Evolutionary conservation across 92 coral and sea anemone genomes (phyloP).

Genomic region (Anthopleura xanthogrammica): DNA sequence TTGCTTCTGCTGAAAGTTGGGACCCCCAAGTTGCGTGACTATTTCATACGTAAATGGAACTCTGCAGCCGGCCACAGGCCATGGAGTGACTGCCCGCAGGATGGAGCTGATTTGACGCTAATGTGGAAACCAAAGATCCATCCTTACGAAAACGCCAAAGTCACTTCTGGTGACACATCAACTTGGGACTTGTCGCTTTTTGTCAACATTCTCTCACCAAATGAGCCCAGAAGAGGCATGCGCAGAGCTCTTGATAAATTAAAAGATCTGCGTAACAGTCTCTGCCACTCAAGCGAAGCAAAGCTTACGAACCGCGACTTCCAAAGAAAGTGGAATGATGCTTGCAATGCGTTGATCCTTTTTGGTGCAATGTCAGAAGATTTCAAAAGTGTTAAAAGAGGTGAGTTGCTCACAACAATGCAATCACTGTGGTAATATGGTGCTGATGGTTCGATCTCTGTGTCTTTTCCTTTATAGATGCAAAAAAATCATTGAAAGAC

Average conservation of each 20-base stretch:
- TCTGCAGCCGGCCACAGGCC: neutral
- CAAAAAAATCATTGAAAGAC: neutral
- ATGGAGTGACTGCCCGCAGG: conserved; percentile 1
- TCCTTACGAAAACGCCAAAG: conserved; percentile 6
- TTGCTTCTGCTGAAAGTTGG: conserved; percentile 8
- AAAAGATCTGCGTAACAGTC: conserved; percentile 11
- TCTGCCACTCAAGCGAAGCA: neutral
- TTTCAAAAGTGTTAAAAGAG: conserved; percentile 12
- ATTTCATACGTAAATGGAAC: conserved; percentile 10
- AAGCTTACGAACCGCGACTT: neutral
- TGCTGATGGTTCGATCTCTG: neutral
- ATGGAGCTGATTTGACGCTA: conserved; percentile 5
- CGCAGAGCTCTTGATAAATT: neutral
- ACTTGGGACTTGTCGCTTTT: conserved; percentile 8
- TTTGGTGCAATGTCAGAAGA: conserved; percentile 17
- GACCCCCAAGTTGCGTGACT: neutral
- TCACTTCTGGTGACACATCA: conserved; percentile 16
- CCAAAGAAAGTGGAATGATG: conserved; percentile 6
- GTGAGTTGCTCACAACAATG: neutral
- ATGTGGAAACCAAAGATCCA: conserved; percentile 6
- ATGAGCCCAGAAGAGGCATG: neutral
- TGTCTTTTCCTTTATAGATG: neutral
- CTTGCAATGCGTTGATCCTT: conserved; percentile 5
- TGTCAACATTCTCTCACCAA: neutral
- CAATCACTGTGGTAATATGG: neutral